Conservation (phyloP, 2,113 vertebrate genomes). For the Parotia lawesii region DNA sequence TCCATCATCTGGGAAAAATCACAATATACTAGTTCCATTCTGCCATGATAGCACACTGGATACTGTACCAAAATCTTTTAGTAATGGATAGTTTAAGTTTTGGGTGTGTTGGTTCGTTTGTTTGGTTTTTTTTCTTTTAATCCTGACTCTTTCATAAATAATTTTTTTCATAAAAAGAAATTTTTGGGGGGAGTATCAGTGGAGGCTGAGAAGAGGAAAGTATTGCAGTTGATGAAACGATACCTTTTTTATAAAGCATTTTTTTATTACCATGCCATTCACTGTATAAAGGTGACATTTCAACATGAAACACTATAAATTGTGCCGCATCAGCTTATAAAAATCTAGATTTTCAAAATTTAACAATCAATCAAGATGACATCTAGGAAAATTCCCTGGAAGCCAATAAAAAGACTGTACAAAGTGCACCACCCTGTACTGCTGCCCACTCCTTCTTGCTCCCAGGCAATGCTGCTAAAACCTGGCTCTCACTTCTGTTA, state of each 20-base stretch:
- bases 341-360: not conserved
- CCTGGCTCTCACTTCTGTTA: not conserved
- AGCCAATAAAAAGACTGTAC: not conserved
- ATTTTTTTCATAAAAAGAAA: not conserved
- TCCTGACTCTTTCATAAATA: not conserved
- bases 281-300: not conserved
- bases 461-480: not conserved
- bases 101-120: not conserved
- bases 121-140: not conserved
- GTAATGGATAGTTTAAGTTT: not conserved
- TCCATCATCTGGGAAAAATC: slow-evolving; percentile 42
- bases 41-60: not conserved
- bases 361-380: not conserved
- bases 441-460: not conserved
- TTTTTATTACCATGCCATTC: not conserved
- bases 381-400: not conserved
- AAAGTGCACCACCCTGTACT: not conserved
- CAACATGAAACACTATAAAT: not conserved
- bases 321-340: not conserved
- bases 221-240: not conserved
- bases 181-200: not conserved
- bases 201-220: not conserved
- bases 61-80: not conserved
- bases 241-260: not conserved
- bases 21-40: not conserved